Percentiles rank a stretch among this genome's conserved stretches.
Evolutionary conservation across 1,140 invertebrate genomes (phyloP).

Genomic region (Brachionus sp.): DNA sequence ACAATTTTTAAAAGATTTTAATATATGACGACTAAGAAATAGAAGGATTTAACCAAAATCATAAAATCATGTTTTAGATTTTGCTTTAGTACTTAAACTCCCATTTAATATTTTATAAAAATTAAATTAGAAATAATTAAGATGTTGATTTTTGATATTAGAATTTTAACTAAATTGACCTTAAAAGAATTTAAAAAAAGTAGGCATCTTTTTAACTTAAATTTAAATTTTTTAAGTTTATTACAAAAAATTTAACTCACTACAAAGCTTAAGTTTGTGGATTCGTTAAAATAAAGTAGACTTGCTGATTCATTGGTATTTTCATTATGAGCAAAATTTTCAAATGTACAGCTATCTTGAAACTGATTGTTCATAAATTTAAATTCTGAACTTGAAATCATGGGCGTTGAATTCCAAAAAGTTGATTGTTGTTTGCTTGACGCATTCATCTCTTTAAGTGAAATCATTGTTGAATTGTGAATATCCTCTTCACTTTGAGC

Average conservation of each 20-base stretch:
- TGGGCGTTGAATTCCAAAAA: neutral
- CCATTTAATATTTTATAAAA: no score
- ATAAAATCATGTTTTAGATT: no score
- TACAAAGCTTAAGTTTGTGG: neutral
- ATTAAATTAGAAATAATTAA: no score
- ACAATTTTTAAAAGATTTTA: neutral
- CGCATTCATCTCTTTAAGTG: neutral
- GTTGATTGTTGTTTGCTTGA: neutral
- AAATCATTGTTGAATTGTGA: neutral
- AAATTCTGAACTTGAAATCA: neutral
- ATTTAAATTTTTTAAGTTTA: no score
- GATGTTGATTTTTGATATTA: no score
- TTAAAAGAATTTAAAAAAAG: no score
- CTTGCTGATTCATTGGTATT: neutral
- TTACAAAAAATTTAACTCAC: constrained; percentile 30
- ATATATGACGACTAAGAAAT: no score
- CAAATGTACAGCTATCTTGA: neutral
- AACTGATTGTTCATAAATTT: neutral
- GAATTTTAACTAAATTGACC: no score
- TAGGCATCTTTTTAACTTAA: no score
- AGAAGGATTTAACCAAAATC: no score
- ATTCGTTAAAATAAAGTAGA: constrained; percentile 23
- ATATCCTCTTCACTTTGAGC: neutral
- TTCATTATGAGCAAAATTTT: neutral
- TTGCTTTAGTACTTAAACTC: no score